Conservation (phyloP, 2,113 vertebrate species). For the Argyrosomus japonicus region DNA sequence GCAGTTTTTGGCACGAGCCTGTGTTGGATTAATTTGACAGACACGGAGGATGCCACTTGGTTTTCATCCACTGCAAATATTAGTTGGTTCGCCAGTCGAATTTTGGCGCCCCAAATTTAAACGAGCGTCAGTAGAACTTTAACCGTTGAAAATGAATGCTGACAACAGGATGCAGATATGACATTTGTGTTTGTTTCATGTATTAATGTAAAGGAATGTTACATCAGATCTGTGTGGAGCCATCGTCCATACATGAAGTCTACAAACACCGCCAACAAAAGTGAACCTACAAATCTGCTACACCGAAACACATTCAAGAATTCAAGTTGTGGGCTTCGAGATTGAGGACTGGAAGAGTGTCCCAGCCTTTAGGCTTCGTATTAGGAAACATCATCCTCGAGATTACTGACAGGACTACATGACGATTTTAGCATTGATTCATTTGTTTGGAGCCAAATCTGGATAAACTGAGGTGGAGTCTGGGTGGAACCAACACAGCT, state of each 20-base stretch:
- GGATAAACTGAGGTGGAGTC: slow-evolving; percentile 2
- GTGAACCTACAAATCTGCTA: background rate
- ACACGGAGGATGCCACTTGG: too few species aligned
- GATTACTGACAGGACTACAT: background rate
- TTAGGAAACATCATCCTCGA: background rate
- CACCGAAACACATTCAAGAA: background rate
- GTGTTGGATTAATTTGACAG: too few species aligned
- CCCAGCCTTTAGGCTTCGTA: background rate
- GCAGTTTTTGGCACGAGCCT: too few species aligned
- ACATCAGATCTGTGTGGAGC: too few species aligned
- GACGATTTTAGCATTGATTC: background rate
- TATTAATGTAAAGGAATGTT: too few species aligned
- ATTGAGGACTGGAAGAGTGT: background rate
- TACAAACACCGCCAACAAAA: background rate
- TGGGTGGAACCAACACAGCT: background rate
- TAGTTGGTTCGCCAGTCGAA: too few species aligned
- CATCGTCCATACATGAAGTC: background rate
- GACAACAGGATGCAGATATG: too few species aligned
- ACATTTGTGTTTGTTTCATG: too few species aligned
- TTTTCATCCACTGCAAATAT: too few species aligned
- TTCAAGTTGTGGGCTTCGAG: background rate
- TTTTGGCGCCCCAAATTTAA: too few species aligned
- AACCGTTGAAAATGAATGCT: too few species aligned
- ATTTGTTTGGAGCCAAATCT: background rate
- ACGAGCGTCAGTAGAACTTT: too few species aligned